Evolutionary conservation across 2,113 vertebrate species (phyloP).

Genomic region (Orcinus orca): DNA sequence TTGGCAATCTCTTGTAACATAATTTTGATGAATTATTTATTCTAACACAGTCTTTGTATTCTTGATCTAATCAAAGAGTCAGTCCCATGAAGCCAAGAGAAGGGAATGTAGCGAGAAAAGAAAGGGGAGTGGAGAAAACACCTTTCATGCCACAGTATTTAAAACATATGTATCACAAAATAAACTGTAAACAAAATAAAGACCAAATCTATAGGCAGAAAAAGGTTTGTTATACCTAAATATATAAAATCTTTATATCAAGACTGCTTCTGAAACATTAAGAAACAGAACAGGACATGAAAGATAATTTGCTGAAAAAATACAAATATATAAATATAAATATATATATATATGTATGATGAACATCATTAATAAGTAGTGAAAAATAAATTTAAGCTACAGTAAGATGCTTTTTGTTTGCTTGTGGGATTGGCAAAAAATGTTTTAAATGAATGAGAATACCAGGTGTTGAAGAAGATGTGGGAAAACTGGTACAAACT

Average conservation of each 20-base stretch:
- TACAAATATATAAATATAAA: background rate
- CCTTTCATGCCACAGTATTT: background rate
- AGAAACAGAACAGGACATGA: background rate
- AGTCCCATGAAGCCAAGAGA: background rate
- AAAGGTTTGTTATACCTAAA: background rate
- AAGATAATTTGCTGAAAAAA: background rate
- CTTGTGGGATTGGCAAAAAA: background rate
- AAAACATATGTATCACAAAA: background rate
- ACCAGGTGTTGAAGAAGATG: background rate
- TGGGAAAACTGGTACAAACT: background rate
- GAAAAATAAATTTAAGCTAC: background rate
- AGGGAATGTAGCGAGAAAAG: background rate
- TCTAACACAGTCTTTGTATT: background rate
- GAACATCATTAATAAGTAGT: background rate
- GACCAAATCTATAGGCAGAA: background rate
- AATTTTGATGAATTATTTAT: background rate
- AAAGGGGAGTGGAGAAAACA: background rate
- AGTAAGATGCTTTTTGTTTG: background rate
- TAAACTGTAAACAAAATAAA: background rate
- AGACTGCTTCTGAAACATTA: background rate
- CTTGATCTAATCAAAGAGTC: background rate
- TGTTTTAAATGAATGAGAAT: background rate
- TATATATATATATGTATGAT: too few species aligned
- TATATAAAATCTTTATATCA: background rate
- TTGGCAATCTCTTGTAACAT: background rate